phyloP scores from a whole-genome alignment of 92 coral and sea anemone genomes.

The Phymanthus crucifer region DNA sequence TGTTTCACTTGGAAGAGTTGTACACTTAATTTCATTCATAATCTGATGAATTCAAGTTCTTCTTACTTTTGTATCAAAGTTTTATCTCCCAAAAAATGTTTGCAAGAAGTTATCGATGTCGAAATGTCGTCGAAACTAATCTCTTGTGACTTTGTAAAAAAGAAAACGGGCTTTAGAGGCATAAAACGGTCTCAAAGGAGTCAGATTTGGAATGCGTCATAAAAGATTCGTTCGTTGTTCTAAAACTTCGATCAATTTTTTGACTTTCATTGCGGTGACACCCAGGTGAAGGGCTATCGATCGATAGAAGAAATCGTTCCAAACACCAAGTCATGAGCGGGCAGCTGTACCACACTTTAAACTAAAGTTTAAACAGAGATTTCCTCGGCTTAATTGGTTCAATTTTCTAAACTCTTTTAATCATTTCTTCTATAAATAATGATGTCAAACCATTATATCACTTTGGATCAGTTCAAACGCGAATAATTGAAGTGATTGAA shows the following conservation, averaged over 20 bases:
- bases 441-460: background rate
- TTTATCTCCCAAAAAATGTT: background rate
- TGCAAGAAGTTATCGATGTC: background rate
- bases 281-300: background rate
- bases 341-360: background rate
- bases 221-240: background rate
- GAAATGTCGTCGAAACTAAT: background rate
- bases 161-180: background rate
- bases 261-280: background rate
- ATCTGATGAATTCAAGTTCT: background rate
- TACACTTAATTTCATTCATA: slow-evolving; percentile 2
- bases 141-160: background rate
- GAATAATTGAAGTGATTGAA: background rate
- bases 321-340: background rate
- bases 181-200: background rate
- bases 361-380: background rate
- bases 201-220: background rate
- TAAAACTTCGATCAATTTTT: background rate
- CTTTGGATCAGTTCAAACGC: background rate
- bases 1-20: slow-evolving; percentile 3
- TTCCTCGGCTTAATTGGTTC: background rate
- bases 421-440: background rate
- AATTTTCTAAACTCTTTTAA: background rate
- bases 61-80: background rate
- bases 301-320: background rate